Conservation (phyloP, 2,797 vertebrate species). For the Muscicapa striata region DNA sequence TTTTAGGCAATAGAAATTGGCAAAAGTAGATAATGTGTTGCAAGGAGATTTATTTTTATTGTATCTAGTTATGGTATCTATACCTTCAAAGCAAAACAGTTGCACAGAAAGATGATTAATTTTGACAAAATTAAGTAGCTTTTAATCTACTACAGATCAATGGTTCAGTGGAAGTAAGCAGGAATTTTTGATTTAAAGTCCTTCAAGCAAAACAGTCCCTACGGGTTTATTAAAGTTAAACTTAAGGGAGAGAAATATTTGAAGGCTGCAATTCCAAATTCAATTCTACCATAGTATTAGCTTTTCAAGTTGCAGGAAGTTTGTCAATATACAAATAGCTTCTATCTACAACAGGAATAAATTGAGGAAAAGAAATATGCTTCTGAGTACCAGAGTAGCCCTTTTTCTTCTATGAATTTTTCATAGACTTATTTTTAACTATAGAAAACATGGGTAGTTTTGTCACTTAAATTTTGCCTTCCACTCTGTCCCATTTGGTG, state of each 20-base stretch:
- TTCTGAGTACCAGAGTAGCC: background rate
- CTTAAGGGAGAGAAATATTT: background rate
- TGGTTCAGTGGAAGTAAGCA: background rate
- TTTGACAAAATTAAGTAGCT: background rate
- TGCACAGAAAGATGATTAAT: background rate
- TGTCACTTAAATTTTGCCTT: background rate
- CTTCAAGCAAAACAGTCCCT: background rate
- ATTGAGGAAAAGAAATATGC: background rate
- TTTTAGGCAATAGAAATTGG: background rate
- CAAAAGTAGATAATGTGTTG: background rate
- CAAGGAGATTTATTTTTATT: background rate
- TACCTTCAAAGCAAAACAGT: background rate
- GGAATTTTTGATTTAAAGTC: background rate
- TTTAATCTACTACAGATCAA: background rate
- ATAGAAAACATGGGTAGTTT: background rate
- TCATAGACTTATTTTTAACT: background rate
- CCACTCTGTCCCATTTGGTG: background rate
- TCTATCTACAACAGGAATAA: background rate
- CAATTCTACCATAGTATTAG: background rate
- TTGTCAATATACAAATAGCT: background rate
- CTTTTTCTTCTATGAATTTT: background rate
- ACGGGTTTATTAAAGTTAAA: background rate
- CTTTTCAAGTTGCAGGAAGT: background rate
- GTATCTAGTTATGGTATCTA: fast-evolving
- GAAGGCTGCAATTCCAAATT: background rate